phyloP scores from a whole-genome alignment of 53 echinoderm and acorn worm genomes.

The Arbacia lixula region DNA sequence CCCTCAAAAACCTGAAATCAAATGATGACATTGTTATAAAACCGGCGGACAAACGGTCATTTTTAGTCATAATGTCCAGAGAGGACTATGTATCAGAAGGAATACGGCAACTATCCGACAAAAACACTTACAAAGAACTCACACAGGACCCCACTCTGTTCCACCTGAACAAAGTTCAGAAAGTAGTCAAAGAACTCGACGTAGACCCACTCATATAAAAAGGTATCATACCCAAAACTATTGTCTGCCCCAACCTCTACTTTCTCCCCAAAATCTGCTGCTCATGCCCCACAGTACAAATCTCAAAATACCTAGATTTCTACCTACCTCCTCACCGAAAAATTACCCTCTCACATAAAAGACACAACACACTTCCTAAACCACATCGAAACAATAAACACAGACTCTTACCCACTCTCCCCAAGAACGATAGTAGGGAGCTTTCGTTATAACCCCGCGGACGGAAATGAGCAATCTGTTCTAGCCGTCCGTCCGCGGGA shows the following conservation, averaged over 20 bases:
- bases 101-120: constrained; percentile 7
- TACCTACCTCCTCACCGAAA: background rate
- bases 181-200: background rate
- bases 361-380: constrained; percentile 21
- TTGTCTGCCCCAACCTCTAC: background rate
- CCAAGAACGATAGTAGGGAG: background rate
- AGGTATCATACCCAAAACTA: background rate
- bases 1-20: background rate
- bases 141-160: background rate
- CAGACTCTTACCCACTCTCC: background rate
- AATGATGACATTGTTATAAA: constrained; percentile 7
- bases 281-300: constrained; percentile 1
- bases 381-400: background rate
- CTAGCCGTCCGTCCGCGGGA: no score
- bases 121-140: background rate
- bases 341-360: constrained; percentile 3
- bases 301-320: background rate
- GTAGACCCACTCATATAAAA: background rate
- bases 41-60: constrained; percentile 5
- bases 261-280: background rate
- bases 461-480: no score
- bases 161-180: background rate
- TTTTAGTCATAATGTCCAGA: constrained; percentile 8
- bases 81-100: constrained; percentile 14
- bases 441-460: no score